Conservation (phyloP, 37 sponge, comb jelly and placozoan genomes). For the Lycopodina hypogea region DNA sequence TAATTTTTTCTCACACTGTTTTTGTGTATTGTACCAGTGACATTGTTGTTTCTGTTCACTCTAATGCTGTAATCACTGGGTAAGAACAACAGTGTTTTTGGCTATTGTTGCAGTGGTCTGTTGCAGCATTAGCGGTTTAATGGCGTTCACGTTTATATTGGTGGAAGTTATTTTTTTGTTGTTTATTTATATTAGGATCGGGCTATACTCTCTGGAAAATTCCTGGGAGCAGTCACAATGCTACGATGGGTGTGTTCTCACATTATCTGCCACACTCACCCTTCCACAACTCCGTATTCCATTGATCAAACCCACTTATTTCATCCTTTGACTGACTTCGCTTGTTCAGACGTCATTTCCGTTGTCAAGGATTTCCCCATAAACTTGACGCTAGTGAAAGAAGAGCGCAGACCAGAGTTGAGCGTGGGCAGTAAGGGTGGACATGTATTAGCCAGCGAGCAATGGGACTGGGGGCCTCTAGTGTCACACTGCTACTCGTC, state of each 20-base stretch:
- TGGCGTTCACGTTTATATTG: no score
- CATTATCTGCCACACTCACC: not conserved
- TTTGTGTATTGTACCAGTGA: no score
- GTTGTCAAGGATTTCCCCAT: not conserved
- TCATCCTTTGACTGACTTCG: not conserved
- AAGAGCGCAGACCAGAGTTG: not conserved
- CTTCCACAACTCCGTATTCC: not conserved
- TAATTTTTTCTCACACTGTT: no score
- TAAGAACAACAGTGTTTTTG: no score
- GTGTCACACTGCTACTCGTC: slow-evolving; percentile 28
- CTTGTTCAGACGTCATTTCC: not conserved
- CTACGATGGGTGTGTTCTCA: slow-evolving; percentile 34
- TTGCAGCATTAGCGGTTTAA: no score
- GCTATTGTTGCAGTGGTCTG: no score
- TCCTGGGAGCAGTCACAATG: slow-evolving; percentile 38
- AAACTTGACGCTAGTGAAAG: not conserved
- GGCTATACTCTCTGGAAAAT: not conserved
- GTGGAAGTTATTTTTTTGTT: no score
- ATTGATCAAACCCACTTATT: not conserved
- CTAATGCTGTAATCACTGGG: no score
- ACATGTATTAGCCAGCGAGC: not conserved
- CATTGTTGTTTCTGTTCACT: no score
- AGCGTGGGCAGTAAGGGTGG: not conserved
- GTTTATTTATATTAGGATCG: not conserved
- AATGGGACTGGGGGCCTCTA: slow-evolving; percentile 43